Evolutionary conservation across 2,113 vertebrate genomes (phyloP).

Genomic region (Heptranchias perlo): DNA sequence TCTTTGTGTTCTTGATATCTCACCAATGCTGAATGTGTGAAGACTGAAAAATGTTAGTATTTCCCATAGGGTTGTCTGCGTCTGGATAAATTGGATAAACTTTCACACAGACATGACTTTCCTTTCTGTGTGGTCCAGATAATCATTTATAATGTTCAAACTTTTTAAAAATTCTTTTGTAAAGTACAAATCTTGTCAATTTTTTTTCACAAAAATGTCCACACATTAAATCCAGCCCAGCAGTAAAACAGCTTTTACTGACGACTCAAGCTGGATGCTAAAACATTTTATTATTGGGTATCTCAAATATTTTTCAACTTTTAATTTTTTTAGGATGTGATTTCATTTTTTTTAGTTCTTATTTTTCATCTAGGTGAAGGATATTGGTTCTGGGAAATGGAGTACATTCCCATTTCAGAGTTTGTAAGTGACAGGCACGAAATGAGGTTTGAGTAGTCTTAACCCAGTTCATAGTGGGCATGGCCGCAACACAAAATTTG

Average conservation of each 20-base stretch:
- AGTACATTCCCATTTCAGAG: neutral
- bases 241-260: neutral
- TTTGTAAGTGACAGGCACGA: neutral
- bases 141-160: constrained; percentile 8
- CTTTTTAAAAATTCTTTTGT: neutral
- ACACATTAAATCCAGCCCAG: neutral
- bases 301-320: neutral
- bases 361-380: neutral
- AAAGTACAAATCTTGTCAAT: neutral
- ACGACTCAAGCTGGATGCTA: neutral
- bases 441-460: neutral
- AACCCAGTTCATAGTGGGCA: neutral
- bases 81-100: constrained; percentile 51
- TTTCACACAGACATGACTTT: constrained; percentile 42
- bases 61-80: constrained; percentile 50
- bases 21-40: constrained; percentile 47
- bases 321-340: neutral
- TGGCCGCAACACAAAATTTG: neutral
- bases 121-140: constrained; percentile 40
- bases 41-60: constrained; percentile 48
- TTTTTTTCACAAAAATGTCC: neutral
- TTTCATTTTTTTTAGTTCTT: neutral
- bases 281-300: neutral
- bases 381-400: neutral
- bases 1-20: constrained; percentile 45